Base-by-base conservation (phyloP, 2,113 vertebrate species). In the Pardalotus punctatus region DNA sequence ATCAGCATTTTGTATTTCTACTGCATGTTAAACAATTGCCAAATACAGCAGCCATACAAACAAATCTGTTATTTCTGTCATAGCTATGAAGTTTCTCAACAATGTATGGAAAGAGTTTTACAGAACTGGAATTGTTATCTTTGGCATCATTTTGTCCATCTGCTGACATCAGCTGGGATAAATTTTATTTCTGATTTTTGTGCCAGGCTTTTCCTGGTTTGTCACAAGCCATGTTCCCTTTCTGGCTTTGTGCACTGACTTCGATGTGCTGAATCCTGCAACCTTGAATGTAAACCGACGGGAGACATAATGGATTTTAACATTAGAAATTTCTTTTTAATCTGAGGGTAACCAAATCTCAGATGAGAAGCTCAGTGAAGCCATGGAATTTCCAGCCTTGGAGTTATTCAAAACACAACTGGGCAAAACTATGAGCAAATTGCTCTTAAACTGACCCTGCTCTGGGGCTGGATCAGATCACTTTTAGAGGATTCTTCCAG, bases 191-290 rank as follows among this genome's bases (percentile, higher is more conserved):
- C 43, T 66, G 23, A 8, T 27, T 62, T 62, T 64, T 69, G 28
- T 42, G 25, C 7, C 11, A 50, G n/a, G 18, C 3, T 71, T 64
- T 58, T 38, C 38, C 16, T 28, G 9, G 18, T 45, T 82, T 86
- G 22, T 56, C n/a, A 56, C 17, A 71, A 83, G 51, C 18, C 29
- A 28, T 0, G 0, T 29, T 66, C 42, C 9, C 25, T 42, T 83
- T 73, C 40, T 27, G 31, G 47, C 28, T 62, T 71, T 50, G 28
- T 45, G 42, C 31, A 54, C 5, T 0, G 0, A 12, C 22, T 58
- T 35, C 8, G 47, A 56, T 22, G 12, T 21, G 10, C 27, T 23
- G 71, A 84, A 65, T 14, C 1, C n/a, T 14, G 11, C 20, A 74
- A 21, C 14, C 27, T 8, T 54, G 13, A 72, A 72, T 2, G 8